phyloP scores from a whole-genome alignment of 2,888 invertebrate species.

The Phortica okadai region DNA sequence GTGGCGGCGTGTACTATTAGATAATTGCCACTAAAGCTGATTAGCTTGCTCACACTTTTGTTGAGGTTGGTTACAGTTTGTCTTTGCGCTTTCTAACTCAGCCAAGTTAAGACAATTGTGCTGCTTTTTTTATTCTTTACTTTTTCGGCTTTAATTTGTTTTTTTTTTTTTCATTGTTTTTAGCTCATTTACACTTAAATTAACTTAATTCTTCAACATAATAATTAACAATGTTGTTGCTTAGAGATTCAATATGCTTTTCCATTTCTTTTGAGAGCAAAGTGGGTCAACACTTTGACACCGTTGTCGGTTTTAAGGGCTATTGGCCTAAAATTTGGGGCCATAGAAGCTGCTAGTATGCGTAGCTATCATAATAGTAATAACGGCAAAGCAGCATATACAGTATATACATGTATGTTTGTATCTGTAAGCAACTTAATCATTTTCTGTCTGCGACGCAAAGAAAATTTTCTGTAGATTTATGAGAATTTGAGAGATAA shows the following conservation, averaged over 20 bases:
- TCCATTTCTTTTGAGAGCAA: slow-evolving; percentile 43
- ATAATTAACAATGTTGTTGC: slow-evolving; percentile 31
- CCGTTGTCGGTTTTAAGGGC: not conserved
- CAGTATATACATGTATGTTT: not conserved
- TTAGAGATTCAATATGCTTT: slow-evolving; percentile 35
- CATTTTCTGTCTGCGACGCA: no score
- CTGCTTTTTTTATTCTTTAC: slow-evolving; percentile 35
- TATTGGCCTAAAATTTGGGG: not conserved
- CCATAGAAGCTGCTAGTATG: not conserved
- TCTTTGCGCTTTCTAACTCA: slow-evolving; percentile 58
- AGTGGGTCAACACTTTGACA: slow-evolving; percentile 3
- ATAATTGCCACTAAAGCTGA: slow-evolving; percentile 48
- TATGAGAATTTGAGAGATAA: no score
- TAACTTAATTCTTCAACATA: slow-evolving; percentile 45
- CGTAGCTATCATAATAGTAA: not conserved
- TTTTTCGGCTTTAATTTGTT: slow-evolving; percentile 21
- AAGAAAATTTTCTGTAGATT: no score
- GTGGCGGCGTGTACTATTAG: slow-evolving; percentile 41
- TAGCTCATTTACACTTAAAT: slow-evolving; percentile 49
- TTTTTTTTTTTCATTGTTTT: slow-evolving; percentile 30
- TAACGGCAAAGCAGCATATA: not conserved
- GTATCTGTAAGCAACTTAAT: not conserved
- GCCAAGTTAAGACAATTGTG: slow-evolving; percentile 41
- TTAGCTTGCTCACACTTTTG: slow-evolving; percentile 13
- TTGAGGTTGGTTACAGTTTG: slow-evolving; percentile 33